These are phyloP conservation scores for Monopis laevigella DNA, from an alignment of 2,888 invertebrate genomes.

Conservation along the genomic window DNA sequence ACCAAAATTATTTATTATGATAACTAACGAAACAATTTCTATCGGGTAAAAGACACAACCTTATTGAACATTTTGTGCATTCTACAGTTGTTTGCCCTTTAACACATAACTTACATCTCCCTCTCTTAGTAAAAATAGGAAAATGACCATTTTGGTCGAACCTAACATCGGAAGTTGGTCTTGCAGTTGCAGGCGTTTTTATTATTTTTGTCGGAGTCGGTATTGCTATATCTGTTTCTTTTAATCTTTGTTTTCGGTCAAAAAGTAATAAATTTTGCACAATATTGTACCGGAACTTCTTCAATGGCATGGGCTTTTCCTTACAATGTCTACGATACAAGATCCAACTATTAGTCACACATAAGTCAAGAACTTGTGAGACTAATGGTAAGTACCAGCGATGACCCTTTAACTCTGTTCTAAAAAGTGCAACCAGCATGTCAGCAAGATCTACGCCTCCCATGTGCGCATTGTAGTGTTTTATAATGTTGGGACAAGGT, in stretches of 20 bases:
- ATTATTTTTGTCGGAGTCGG: slow-evolving; percentile 17
- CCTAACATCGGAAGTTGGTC: slow-evolving; percentile 18
- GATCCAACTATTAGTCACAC: neutral
- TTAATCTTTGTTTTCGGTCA: too few relatives aligned
- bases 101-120: slow-evolving; percentile 18
- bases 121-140: slow-evolving; percentile 17
- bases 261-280: slow-evolving; percentile 16
- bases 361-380: slow-evolving; percentile 5
- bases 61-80: slow-evolving; percentile 19
- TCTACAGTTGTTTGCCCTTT: slow-evolving; percentile 18
- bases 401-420: slow-evolving; percentile 13
- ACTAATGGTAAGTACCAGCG: slow-evolving; percentile 14
- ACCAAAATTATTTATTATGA: too few relatives aligned
- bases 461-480: slow-evolving; percentile 14
- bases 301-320: slow-evolving; percentile 13
- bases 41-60: slow-evolving; percentile 17
- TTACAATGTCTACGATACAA: neutral
- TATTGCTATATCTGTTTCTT: slow-evolving; percentile 15
- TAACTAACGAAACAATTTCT: slow-evolving; percentile 10
- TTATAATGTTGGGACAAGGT: slow-evolving; percentile 15
- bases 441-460: slow-evolving; percentile 15
- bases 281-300: slow-evolving; percentile 16
- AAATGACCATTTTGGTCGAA: slow-evolving; percentile 20
- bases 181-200: slow-evolving; percentile 18
- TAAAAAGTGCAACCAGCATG: slow-evolving; percentile 14